These are phyloP conservation scores for Acrocephalus scirpaceus DNA, from an alignment of 2,797 vertebrate genomes.

Conservation along the genomic window DNA sequence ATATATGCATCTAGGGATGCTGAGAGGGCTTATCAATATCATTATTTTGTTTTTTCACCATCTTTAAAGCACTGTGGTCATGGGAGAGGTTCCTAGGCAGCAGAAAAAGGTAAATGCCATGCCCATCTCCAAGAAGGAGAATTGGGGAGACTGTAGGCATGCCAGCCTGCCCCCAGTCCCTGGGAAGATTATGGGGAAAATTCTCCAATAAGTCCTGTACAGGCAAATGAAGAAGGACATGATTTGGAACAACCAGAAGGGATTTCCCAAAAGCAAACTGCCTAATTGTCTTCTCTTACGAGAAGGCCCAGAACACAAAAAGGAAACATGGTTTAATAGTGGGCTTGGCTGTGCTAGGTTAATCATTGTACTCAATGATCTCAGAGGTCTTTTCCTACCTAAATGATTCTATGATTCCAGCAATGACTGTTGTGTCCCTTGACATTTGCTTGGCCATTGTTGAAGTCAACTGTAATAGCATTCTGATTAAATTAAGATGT, in stretches of 20 bases:
- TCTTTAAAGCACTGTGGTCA: neutral
- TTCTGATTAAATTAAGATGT: neutral
- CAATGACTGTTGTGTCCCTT: neutral
- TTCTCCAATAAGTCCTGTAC: neutral
- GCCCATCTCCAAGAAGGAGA: neutral
- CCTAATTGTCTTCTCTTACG: neutral
- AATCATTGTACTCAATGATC: neutral
- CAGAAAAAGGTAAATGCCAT: neutral
- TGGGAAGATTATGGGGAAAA: neutral
- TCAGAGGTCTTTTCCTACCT: neutral
- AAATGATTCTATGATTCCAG: neutral
- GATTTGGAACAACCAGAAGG: neutral
- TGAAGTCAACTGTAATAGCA: neutral
- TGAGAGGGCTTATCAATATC: neutral
- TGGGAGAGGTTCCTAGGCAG: neutral
- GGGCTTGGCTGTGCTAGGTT: neutral
- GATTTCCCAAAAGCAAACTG: neutral
- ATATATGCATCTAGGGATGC: neutral
- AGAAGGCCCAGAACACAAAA: neutral
- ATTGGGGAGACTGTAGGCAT: rapidly evolving
- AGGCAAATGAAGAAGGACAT: neutral
- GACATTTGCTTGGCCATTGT: neutral
- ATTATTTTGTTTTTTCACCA: neutral
- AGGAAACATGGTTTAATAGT: neutral
- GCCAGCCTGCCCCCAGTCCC: neutral